Evolutionary conservation across 2,797 vertebrate genomes (phyloP).

Genomic region (Carduelis carduelis): DNA sequence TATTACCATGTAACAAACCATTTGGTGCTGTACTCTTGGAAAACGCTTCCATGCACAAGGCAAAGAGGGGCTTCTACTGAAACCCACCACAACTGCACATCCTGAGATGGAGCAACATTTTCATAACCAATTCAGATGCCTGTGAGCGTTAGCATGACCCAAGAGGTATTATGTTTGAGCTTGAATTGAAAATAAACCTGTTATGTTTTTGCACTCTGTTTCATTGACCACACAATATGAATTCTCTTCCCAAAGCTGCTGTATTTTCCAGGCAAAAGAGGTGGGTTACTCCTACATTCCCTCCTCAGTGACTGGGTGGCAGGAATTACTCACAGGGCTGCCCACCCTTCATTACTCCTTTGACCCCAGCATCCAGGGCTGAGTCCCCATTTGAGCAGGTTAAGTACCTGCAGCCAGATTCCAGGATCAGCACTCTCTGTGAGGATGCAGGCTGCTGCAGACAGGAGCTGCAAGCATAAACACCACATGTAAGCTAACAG

Average conservation of each 20-base stretch:
- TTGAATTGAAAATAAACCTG: slow-evolving; percentile 37
- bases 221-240: neutral
- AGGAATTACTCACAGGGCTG: neutral
- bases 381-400: neutral
- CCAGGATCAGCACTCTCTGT: neutral
- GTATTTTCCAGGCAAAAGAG: neutral
- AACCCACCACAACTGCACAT: neutral
- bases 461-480: neutral
- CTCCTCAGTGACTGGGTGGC: neutral
- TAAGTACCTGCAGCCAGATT: neutral
- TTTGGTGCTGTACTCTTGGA: neutral
- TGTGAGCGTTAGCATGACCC: neutral
- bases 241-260: neutral
- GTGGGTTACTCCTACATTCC: neutral
- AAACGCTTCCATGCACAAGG: neutral
- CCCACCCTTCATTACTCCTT: neutral
- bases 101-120: neutral
- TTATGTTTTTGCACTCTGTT: slow-evolving; percentile 10
- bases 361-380: neutral
- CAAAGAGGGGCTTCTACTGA: neutral
- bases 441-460: neutral
- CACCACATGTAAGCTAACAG: neutral
- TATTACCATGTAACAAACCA: neutral
- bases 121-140: neutral
- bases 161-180: neutral